Conservation (phyloP, 1,140 invertebrate genomes). For the Drosophila guanche region DNA sequence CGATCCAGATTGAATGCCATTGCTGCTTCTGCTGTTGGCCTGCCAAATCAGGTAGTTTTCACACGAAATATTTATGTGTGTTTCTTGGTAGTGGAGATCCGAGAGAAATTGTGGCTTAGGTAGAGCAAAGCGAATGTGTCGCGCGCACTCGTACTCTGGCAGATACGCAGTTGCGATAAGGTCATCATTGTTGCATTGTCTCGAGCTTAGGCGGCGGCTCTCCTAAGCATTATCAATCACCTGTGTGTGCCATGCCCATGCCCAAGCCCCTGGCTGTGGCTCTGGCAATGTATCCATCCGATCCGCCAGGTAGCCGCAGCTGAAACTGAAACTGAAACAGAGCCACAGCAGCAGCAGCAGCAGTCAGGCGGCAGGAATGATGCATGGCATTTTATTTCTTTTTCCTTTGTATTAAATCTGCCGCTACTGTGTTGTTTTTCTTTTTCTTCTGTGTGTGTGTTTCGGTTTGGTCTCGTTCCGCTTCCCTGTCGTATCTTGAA, state of each 20-base stretch:
- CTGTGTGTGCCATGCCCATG: constrained; percentile 28
- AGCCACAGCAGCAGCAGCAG: neutral
- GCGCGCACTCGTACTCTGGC: constrained; percentile 41
- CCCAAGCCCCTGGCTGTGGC: too few relatives aligned
- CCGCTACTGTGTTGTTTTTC: constrained; percentile 22
- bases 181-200: constrained; percentile 48
- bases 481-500: constrained; percentile 28
- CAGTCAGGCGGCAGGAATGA: constrained; percentile 27
- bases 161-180: constrained; percentile 52
- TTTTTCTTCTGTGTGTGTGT: constrained; percentile 6
- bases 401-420: constrained; percentile 21
- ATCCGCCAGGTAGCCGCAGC: constrained; percentile 53
- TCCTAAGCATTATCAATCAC: constrained; percentile 73
- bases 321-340: constrained; percentile 30
- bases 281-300: too few relatives aligned
- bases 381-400: constrained; percentile 55
- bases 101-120: constrained; percentile 9
- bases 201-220: constrained; percentile 27
- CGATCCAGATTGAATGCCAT: constrained; percentile 34
- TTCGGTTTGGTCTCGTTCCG: constrained; percentile 20
- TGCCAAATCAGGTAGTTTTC: constrained; percentile 79
- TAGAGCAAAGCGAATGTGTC: constrained; percentile 42
- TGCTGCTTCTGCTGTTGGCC: constrained; percentile 32
- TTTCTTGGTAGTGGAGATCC: neutral
- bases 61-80: constrained; percentile 48